Conservation (phyloP, 2,888 invertebrate genomes). For the Drosophila falleni region DNA sequence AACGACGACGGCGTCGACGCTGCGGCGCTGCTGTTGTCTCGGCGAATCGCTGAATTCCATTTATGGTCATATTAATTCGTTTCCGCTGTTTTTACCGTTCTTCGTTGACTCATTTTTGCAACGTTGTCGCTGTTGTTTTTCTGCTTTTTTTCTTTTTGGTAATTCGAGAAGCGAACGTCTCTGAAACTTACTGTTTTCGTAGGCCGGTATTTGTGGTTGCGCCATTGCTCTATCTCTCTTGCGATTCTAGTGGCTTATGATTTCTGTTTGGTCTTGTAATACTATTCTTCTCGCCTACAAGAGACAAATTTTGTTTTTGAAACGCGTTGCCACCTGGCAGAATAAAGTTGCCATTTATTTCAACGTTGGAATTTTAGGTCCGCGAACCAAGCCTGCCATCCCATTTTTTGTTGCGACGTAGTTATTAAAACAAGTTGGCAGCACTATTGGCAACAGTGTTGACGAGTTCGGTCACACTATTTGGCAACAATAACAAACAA, state of each 20-base stretch:
- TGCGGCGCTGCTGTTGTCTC: conserved; percentile 4
- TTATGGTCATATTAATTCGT: conserved; percentile 73
- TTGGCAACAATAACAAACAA: conserved; percentile 15
- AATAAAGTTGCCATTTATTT: too few relatives aligned
- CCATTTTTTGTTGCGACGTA: too few relatives aligned
- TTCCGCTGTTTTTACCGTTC: conserved; percentile 75
- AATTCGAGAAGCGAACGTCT: conserved; percentile 21
- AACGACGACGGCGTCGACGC: conserved; percentile 13
- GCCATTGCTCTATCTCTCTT: conserved; percentile 69
- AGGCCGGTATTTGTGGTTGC: conserved; percentile 82
- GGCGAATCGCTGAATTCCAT: conserved; percentile 56
- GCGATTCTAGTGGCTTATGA: conserved; percentile 26
- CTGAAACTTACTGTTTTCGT: conserved; percentile 81
- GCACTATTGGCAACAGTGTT: too few relatives aligned
- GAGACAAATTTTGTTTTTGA: too few relatives aligned
- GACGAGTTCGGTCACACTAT: conserved; percentile 23
- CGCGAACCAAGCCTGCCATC: too few relatives aligned
- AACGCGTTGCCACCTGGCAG: too few relatives aligned
- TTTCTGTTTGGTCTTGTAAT: conserved; percentile 36
- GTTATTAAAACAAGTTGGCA: too few relatives aligned
- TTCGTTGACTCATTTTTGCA: conserved; percentile 70
- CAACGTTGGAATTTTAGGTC: too few relatives aligned
- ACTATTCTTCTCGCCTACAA: too few relatives aligned
- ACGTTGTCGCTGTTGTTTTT: conserved; percentile 6
- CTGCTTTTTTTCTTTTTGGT: conserved; percentile 17